Conservation (phyloP, 1,140 invertebrate species). For the Mya arenaria region DNA sequence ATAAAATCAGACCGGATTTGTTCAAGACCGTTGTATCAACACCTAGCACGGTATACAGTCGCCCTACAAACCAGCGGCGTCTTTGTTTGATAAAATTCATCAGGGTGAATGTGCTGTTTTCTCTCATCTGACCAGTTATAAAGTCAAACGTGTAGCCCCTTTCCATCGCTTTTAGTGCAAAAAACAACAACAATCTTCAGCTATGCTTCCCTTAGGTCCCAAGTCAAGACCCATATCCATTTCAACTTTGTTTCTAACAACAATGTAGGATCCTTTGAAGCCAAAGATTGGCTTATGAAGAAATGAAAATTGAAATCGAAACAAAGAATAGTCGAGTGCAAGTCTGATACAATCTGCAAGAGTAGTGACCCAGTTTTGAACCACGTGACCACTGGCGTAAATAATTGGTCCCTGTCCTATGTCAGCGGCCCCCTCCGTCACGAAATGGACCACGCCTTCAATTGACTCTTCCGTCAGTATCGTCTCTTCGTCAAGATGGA, state of each 20-base stretch:
- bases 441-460: constrained; percentile 95
- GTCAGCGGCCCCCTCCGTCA: constrained; percentile 90
- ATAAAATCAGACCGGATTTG: constrained; percentile 92
- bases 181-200: constrained; percentile 98
- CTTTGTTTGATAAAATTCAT: constrained; percentile 97
- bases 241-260: constrained; percentile 91
- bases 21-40: constrained; percentile 90
- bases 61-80: constrained; percentile 98
- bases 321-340: constrained; percentile 94
- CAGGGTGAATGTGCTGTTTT: constrained; percentile 97
- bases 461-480: constrained; percentile 94
- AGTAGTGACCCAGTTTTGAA: constrained; percentile 96
- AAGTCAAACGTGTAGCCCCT: constrained; percentile 81
- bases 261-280: constrained; percentile 88
- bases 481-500: constrained; percentile 98
- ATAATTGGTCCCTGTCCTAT: constrained; percentile 92
- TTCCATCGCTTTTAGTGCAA: constrained; percentile 92
- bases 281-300: constrained; percentile 98
- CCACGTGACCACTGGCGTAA: constrained; percentile 96
- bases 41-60: constrained; percentile 95
- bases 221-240: constrained; percentile 96
- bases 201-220: constrained; percentile 95
- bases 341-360: constrained; percentile 97
- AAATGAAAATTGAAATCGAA: constrained; percentile 94
- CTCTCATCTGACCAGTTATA: constrained; percentile 93